Evolutionary conservation across 2,888 invertebrate species (phyloP).

Genomic region (Bembecia ichneumoniformis): DNA sequence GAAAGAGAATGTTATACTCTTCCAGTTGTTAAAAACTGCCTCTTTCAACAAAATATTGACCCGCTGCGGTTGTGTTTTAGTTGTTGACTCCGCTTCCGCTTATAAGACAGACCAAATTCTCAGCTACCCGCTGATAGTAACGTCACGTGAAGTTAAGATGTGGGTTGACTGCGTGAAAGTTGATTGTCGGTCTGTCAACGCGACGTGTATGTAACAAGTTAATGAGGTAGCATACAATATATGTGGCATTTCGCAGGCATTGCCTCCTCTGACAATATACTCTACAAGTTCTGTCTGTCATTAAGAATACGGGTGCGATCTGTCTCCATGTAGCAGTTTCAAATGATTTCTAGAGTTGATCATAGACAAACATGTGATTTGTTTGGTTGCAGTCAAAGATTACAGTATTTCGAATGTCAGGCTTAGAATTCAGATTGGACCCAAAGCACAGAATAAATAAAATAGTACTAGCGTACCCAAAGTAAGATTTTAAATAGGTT

Average conservation of each 20-base stretch:
- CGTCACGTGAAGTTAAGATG: constrained; percentile 31
- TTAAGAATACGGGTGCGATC: background rate
- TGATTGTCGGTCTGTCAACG: constrained; percentile 39
- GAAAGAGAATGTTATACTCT: too few relatives aligned
- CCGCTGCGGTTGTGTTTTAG: background rate
- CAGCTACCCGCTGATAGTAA: constrained; percentile 16
- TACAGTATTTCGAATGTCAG: too few relatives aligned
- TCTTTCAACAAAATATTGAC: too few relatives aligned
- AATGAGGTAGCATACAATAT: constrained; percentile 14
- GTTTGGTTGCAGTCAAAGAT: too few relatives aligned
- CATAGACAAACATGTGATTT: too few relatives aligned
- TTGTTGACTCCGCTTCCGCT: background rate
- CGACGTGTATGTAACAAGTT: constrained; percentile 30
- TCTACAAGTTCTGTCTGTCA: constrained; percentile 1
- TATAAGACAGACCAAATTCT: background rate
- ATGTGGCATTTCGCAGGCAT: background rate
- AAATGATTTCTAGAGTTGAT: too few relatives aligned
- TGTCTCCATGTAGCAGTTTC: too few relatives aligned
- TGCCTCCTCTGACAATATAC: background rate
- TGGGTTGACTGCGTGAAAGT: constrained; percentile 56
- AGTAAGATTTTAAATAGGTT: too few relatives aligned
- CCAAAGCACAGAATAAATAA: too few relatives aligned
- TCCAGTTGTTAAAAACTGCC: too few relatives aligned
- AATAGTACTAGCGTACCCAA: too few relatives aligned
- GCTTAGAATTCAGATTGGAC: too few relatives aligned